phyloP scores from a whole-genome alignment of 2,113 vertebrate genomes.

The Canis aureus region DNA sequence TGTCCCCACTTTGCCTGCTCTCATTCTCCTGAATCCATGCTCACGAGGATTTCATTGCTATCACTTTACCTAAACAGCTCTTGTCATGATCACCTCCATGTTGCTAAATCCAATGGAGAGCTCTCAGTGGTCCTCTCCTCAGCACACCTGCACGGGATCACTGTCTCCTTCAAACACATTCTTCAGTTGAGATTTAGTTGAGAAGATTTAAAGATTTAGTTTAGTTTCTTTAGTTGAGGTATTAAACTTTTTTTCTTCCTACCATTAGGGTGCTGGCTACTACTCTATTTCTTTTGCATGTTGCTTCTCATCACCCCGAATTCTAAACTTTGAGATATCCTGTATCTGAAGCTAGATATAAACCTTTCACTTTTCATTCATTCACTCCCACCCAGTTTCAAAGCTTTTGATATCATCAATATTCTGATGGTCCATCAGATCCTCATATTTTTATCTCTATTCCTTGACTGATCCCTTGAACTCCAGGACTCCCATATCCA shows the following conservation, averaged over 20 bases:
- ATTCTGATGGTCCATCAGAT: background rate
- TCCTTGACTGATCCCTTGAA: background rate
- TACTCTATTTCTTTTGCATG: background rate
- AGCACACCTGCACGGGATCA: background rate
- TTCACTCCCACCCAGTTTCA: background rate
- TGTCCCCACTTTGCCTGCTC: background rate
- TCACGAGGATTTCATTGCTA: background rate
- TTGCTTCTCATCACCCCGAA: background rate
- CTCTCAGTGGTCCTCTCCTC: background rate
- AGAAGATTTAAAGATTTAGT: no score
- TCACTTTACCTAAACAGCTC: background rate
- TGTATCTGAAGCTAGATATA: background rate
- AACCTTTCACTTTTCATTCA: background rate
- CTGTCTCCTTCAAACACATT: background rate
- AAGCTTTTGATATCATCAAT: background rate
- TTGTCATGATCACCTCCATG: background rate
- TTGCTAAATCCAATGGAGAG: background rate
- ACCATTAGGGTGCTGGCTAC: background rate
- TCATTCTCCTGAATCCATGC: background rate
- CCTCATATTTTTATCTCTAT: background rate
- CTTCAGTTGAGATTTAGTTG: background rate
- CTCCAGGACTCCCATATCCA: background rate
- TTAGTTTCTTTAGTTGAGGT: background rate
- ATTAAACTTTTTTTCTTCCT: background rate
- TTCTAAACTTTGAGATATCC: background rate